Conservation (phyloP, 1,140 invertebrate genomes). For the Cydia amplana region DNA sequence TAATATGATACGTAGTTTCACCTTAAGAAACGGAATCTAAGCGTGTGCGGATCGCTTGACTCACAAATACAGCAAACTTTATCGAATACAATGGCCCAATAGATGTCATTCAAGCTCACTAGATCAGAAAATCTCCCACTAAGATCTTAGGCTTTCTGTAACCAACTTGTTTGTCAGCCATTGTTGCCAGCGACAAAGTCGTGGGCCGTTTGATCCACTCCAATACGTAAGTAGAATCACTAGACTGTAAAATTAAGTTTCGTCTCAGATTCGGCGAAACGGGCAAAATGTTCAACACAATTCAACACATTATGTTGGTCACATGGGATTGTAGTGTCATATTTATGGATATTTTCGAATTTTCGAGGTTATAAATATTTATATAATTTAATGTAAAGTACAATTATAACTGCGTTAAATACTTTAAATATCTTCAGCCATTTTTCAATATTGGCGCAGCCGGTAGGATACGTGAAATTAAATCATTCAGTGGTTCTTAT, state of each 20-base stretch:
- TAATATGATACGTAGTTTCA: too few relatives aligned
- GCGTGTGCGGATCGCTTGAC: too few relatives aligned
- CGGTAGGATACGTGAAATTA: neutral
- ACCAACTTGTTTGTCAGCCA: neutral
- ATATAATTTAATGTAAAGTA: neutral
- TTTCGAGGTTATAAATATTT: neutral
- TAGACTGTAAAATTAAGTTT: neutral
- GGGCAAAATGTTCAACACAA: neutral
- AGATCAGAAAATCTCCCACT: neutral
- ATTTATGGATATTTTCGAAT: neutral
- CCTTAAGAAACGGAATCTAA: too few relatives aligned
- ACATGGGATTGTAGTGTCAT: neutral
- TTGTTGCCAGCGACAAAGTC: neutral
- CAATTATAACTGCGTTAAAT: too few relatives aligned
- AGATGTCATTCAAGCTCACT: neutral
- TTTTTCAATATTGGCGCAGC: neutral
- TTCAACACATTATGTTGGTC: neutral
- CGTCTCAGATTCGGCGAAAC: conserved; percentile 1
- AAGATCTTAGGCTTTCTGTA: neutral
- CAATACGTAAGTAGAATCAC: neutral
- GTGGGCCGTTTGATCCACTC: neutral
- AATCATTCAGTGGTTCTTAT: neutral
- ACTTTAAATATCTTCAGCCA: too few relatives aligned
- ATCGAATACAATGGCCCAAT: neutral
- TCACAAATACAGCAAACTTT: too few relatives aligned